These are phyloP conservation scores for Oegoconia quadripuncta DNA, from an alignment of 2,888 invertebrate species.

Conservation along the genomic window DNA sequence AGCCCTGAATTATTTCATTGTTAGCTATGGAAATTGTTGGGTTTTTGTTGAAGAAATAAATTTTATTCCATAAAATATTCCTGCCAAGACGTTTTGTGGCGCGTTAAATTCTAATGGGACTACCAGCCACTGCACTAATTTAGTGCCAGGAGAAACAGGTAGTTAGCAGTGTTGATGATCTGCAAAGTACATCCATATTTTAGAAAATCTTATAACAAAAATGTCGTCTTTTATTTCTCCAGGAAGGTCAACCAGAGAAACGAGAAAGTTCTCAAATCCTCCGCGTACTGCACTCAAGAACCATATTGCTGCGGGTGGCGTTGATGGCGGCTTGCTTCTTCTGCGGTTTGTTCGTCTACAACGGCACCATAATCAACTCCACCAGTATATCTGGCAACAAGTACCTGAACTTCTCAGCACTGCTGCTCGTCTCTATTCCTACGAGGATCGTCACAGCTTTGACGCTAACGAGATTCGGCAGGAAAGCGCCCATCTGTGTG, in stretches of 20 bases:
- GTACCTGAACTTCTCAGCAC: slow-evolving; percentile 86
- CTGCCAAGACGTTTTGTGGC: no score
- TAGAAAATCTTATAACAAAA: neutral
- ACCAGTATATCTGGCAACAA: slow-evolving; percentile 86
- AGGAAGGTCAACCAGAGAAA: slow-evolving; percentile 29
- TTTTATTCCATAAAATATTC: no score
- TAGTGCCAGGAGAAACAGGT: no score
- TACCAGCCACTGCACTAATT: no score
- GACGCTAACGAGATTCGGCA: slow-evolving; percentile 81
- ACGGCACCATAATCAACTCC: slow-evolving; percentile 87
- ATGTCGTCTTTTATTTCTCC: slow-evolving; percentile 6
- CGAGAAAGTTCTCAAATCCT: slow-evolving; percentile 32
- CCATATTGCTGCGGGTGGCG: slow-evolving; percentile 48
- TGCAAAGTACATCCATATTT: no score
- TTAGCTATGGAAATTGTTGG: no score
- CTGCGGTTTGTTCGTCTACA: slow-evolving; percentile 86
- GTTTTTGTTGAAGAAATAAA: no score
- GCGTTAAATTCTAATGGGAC: no score
- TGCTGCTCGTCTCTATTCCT: slow-evolving; percentile 83
- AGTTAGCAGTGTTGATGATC: no score
- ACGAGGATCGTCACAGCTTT: slow-evolving; percentile 67
- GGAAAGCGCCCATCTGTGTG: slow-evolving; percentile 65
- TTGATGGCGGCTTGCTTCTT: slow-evolving; percentile 82
- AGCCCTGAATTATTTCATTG: no score
- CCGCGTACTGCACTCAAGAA: slow-evolving; percentile 50